Conservation (phyloP, 2,113 vertebrate genomes). For the Nycticorax nycticorax region DNA sequence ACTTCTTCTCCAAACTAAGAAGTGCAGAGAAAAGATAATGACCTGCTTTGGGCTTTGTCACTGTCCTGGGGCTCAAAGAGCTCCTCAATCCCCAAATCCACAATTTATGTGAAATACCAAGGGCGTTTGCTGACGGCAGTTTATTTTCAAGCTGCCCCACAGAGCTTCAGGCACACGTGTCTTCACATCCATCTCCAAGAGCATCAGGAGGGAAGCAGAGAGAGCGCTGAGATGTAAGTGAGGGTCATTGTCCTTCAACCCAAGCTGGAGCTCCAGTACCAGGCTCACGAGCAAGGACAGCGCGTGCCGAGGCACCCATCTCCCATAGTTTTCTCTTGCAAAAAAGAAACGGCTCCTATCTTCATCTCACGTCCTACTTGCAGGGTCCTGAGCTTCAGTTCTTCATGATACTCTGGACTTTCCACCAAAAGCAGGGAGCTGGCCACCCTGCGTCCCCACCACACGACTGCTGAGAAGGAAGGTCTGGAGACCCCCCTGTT, state of each 20-base stretch:
- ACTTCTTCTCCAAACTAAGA: not conserved
- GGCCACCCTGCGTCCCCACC: not conserved
- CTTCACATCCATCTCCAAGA: not conserved
- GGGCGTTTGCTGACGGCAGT: not conserved
- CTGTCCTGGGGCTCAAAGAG: not conserved
- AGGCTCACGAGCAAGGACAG: accelerated
- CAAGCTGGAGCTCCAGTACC: not conserved
- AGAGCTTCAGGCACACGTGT: accelerated
- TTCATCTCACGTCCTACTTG: not conserved
- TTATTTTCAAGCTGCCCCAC: not conserved
- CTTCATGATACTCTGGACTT: not conserved
- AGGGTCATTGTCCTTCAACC: not conserved
- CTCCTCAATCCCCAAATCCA: not conserved
- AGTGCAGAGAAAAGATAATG: not conserved
- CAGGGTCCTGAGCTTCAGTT: not conserved
- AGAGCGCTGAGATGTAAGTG: not conserved
- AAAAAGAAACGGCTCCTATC: not conserved
- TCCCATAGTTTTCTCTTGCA: not conserved
- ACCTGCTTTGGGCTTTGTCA: not conserved
- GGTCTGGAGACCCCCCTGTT: not conserved
- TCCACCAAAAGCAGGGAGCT: not conserved
- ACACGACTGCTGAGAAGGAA: not conserved
- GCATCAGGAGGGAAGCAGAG: not conserved
- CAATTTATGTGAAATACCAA: not conserved
- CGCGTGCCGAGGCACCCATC: accelerated